Evolutionary conservation across 2,797 vertebrate species (phyloP).

Genomic region (Salarias fasciatus): DNA sequence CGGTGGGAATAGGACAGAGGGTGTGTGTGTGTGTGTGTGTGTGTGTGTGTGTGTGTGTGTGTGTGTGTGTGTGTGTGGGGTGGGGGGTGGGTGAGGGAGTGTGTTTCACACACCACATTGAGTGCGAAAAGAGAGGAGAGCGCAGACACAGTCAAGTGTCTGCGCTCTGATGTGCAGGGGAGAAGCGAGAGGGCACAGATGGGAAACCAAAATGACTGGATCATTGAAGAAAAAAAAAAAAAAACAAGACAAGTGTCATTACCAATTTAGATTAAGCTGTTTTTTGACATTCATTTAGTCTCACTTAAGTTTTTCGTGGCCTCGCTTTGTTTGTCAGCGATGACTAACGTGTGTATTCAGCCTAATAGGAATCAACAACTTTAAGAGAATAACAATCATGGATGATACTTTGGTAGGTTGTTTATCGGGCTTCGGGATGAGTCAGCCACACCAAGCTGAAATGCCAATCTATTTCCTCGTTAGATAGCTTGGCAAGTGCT

Average conservation of each 20-base stretch:
- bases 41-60: no score
- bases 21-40: slow-evolving; percentile 53
- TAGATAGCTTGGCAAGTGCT: slow-evolving; percentile 50
- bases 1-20: slow-evolving; percentile 55
- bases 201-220: slow-evolving; percentile 78
- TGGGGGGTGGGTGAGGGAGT: slow-evolving; percentile 45
- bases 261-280: slow-evolving; percentile 71
- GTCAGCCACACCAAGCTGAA: slow-evolving; percentile 60
- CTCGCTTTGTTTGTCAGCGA: slow-evolving; percentile 24
- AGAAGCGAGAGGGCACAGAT: slow-evolving; percentile 82
- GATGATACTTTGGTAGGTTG: slow-evolving; percentile 43
- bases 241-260: slow-evolving; percentile 75
- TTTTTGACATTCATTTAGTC: slow-evolving; percentile 58
- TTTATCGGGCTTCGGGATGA: slow-evolving; percentile 53
- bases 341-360: slow-evolving; percentile 15
- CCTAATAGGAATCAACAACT: slow-evolving; percentile 50
- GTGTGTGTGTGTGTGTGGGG: no score
- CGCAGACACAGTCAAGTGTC: slow-evolving; percentile 64
- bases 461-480: slow-evolving; percentile 64
- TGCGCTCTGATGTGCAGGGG: slow-evolving; percentile 68
- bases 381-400: slow-evolving; percentile 34
- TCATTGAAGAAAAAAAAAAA: slow-evolving; percentile 50
- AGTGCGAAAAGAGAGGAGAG: slow-evolving; percentile 79
- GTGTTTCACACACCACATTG: slow-evolving; percentile 83
- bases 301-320: slow-evolving; percentile 4